phyloP scores from a whole-genome alignment of 2,113 vertebrate genomes.

The Eurystomus gularis region DNA sequence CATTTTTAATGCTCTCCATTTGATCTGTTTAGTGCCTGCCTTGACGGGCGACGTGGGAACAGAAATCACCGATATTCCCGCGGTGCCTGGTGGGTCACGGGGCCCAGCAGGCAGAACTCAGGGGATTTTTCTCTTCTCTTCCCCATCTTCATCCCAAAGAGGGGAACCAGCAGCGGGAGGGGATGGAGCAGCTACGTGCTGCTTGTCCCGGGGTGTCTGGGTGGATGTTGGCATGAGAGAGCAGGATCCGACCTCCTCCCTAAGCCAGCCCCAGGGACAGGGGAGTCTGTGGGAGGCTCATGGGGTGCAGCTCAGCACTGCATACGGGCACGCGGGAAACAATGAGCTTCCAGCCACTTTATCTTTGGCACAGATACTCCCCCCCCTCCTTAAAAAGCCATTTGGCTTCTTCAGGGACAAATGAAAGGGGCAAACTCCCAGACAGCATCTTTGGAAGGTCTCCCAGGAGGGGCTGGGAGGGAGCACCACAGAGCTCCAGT shows the following conservation, averaged over 20 bases:
- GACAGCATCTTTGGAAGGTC: not conserved
- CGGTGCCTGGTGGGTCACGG: accelerated
- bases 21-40: not conserved
- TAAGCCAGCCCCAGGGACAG: not conserved
- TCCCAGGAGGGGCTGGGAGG: not conserved
- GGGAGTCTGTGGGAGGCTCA: accelerated
- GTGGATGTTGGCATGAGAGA: not conserved
- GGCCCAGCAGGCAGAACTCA: accelerated
- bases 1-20: not conserved
- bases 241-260: not conserved
- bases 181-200: accelerated
- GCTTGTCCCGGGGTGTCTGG: not conserved
- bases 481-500: accelerated
- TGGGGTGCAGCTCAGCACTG: not conserved
- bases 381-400: too few species aligned
- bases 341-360: not conserved
- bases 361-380: not conserved
- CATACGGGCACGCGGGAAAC: accelerated
- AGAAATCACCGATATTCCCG: not conserved
- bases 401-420: not conserved
- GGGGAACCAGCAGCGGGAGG: not conserved
- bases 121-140: not conserved
- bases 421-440: not conserved
- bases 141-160: not conserved
- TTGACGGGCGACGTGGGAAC: not conserved